These are phyloP conservation scores for Sclerodermus sp. DNA, from an alignment of 2,888 invertebrate species.

Conservation along the genomic window DNA sequence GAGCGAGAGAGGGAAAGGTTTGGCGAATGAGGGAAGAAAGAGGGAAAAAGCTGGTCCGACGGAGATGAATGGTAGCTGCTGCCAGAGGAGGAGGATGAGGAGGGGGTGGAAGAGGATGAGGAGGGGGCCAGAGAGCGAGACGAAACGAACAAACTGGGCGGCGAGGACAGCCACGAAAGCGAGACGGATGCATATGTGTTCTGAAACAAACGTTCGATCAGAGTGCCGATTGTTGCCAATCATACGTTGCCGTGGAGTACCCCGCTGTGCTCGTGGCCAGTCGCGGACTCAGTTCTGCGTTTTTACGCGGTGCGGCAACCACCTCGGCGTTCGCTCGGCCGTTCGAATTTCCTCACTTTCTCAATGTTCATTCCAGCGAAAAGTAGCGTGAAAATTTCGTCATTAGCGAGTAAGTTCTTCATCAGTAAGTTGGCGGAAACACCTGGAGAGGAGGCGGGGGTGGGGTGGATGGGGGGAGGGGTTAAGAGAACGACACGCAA, in stretches of 20 bases:
- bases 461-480: constrained; percentile 3
- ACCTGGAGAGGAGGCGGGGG: too few relatives aligned
- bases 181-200: constrained; percentile 43
- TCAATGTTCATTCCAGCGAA: too few relatives aligned
- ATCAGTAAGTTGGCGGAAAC: too few relatives aligned
- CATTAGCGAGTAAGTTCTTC: too few relatives aligned
- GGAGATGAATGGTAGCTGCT: constrained; percentile 17
- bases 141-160: constrained; percentile 5
- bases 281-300: constrained; percentile 53
- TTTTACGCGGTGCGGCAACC: constrained; percentile 53
- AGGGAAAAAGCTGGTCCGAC: constrained; percentile 9
- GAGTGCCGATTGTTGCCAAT: constrained; percentile 57
- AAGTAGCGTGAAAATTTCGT: too few relatives aligned
- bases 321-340: constrained; percentile 12
- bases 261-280: constrained; percentile 44
- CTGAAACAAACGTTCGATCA: constrained; percentile 57
- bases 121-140: constrained; percentile 28
- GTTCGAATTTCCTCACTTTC: too few relatives aligned
- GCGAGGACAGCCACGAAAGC: background rate
- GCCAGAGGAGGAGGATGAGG: constrained; percentile 12
- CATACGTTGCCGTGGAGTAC: constrained; percentile 50
- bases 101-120: constrained; percentile 6
- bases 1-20: constrained; percentile 7
- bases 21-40: constrained; percentile 1
- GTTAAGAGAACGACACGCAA: constrained; percentile 6